Evolutionary conservation across 2,113 vertebrate species (phyloP).

Genomic region (Ptilorrhoa leucosticta): DNA sequence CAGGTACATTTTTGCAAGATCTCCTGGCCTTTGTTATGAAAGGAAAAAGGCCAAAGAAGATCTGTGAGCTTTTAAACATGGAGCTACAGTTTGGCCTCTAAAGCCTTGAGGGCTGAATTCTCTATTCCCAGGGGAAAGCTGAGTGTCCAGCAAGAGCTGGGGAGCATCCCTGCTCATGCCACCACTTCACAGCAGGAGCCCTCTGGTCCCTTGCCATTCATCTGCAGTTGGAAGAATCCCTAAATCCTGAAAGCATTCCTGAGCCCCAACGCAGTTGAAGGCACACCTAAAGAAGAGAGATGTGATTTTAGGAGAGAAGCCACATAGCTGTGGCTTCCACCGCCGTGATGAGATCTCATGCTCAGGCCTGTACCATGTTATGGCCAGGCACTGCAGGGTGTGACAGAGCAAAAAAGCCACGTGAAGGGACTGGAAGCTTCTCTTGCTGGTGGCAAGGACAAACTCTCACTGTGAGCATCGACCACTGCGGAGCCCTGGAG

Average conservation of each 20-base stretch:
- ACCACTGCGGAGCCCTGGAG: background rate
- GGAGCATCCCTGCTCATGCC: background rate
- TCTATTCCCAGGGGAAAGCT: background rate
- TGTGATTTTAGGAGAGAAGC: constrained; percentile 7
- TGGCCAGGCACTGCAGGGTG: background rate
- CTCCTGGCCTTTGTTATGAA: background rate
- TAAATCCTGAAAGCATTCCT: background rate
- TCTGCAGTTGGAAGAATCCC: background rate
- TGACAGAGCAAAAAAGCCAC: background rate
- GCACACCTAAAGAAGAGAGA: constrained; percentile 18
- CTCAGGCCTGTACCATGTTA: background rate
- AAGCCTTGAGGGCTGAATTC: background rate
- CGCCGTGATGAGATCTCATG: background rate
- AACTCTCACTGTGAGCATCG: background rate
- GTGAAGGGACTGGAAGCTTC: background rate
- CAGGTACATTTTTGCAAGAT: background rate
- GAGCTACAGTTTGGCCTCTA: background rate
- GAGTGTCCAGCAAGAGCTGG: background rate
- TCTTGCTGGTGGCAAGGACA: constrained; percentile 20
- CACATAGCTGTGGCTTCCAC: constrained; percentile 2
- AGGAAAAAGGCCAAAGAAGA: background rate
- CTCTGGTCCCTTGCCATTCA: background rate
- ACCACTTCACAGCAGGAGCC: background rate
- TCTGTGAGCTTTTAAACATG: background rate
- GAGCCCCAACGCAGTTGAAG: background rate